phyloP scores from a whole-genome alignment of 2,888 invertebrate species.

The Cantharis lateralis region DNA sequence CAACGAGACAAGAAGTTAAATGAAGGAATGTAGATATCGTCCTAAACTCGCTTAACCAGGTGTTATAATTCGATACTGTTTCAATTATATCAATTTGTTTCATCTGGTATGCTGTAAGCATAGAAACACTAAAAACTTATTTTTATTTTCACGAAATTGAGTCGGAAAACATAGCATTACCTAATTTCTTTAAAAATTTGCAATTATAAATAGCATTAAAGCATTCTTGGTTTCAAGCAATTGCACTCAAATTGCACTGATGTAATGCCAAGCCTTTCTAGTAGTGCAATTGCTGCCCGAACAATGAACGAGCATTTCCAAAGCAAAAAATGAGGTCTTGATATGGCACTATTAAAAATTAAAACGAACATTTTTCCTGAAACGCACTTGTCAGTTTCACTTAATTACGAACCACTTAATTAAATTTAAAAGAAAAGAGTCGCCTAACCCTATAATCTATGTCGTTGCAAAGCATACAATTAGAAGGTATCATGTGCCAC shows the following conservation, averaged over 20 bases:
- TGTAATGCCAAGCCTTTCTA: neutral
- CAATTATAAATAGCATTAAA: neutral
- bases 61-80: too few species aligned
- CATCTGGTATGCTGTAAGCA: neutral
- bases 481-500: neutral
- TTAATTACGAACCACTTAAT: neutral
- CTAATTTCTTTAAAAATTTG: neutral
- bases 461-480: neutral
- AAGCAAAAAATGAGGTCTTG: neutral
- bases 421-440: neutral
- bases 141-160: neutral
- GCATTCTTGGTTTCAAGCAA: neutral
- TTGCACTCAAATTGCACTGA: neutral
- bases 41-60: too few species aligned
- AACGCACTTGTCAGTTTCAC: neutral
- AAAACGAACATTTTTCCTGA: neutral
- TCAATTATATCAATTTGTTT: neutral
- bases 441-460: neutral
- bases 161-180: neutral
- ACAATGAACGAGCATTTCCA: neutral
- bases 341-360: neutral
- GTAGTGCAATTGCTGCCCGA: neutral
- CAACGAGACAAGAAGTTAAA: too few species aligned
- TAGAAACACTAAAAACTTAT: neutral
- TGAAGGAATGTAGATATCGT: too few species aligned